phyloP scores from a whole-genome alignment of 2,797 vertebrate genomes.

The Intellagama lesueurii region DNA sequence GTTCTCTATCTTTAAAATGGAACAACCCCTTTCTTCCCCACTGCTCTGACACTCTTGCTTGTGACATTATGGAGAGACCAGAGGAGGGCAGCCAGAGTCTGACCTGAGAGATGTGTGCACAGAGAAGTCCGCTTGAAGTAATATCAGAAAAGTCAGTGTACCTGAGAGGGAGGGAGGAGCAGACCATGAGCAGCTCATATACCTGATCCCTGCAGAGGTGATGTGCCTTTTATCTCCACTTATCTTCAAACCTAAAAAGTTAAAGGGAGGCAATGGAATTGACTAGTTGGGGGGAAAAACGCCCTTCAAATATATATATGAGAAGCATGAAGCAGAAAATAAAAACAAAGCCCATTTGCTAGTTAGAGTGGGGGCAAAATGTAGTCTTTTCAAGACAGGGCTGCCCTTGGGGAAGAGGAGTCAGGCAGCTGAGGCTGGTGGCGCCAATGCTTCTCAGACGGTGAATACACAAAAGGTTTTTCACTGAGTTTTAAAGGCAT shows the following conservation, averaged over 20 bases:
- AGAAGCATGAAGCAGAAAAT: not conserved
- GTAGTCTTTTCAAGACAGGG: not conserved
- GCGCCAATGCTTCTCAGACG: too few species aligned
- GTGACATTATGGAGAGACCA: slow-evolving; percentile 70
- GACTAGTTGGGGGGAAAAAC: slow-evolving; percentile 25
- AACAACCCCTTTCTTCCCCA: not conserved
- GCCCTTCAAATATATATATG: not conserved
- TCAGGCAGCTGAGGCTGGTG: too few species aligned
- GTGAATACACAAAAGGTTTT: too few species aligned
- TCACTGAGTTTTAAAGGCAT: too few species aligned
- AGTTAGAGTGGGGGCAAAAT: not conserved
- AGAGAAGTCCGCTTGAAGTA: slow-evolving; percentile 39
- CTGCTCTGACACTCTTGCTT: slow-evolving; percentile 39
- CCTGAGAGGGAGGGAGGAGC: slow-evolving; percentile 40
- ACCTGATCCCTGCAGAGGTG: slow-evolving; percentile 19
- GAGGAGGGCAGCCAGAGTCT: slow-evolving; percentile 66
- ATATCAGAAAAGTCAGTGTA: slow-evolving; percentile 38
- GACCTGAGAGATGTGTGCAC: slow-evolving; percentile 38
- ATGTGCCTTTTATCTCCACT: slow-evolving; percentile 3
- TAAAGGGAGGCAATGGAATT: slow-evolving; percentile 45
- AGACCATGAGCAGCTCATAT: too few species aligned
- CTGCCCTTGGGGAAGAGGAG: not conserved
- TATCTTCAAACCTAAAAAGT: slow-evolving; percentile 27
- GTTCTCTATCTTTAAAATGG: not conserved
- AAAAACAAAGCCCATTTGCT: not conserved